Evolutionary conservation across 2,113 vertebrate genomes (phyloP).

Genomic region (Chinchilla lanigera): DNA sequence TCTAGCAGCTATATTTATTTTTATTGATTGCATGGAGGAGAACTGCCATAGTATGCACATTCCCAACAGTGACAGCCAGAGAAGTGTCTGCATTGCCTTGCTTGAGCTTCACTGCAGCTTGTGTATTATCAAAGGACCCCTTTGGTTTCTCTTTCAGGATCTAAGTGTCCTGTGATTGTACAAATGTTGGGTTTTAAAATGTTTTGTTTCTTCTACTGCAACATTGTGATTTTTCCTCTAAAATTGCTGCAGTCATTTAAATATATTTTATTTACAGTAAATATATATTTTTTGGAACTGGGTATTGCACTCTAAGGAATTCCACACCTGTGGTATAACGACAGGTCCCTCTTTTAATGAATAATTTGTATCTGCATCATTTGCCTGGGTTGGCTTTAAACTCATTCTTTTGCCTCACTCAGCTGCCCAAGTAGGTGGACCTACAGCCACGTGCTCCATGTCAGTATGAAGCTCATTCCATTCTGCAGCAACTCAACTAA

Average conservation of each 20-base stretch:
- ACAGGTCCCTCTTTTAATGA: not conserved
- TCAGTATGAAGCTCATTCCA: no score
- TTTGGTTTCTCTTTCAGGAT: not conserved
- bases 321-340: not conserved
- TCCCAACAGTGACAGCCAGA: not conserved
- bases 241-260: not conserved
- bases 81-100: not conserved
- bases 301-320: not conserved
- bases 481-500: not conserved
- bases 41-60: not conserved
- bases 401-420: not conserved
- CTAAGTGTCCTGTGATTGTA: not conserved
- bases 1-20: not conserved
- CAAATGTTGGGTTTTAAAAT: not conserved
- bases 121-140: not conserved
- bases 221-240: not conserved
- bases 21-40: not conserved
- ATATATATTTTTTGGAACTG: not conserved
- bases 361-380: not conserved
- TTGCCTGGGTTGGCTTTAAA: not conserved
- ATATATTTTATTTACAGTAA: not conserved
- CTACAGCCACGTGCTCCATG: no score
- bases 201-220: no score
- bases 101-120: not conserved
- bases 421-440: not conserved